phyloP scores from a whole-genome alignment of 2,888 invertebrate genomes.

The Deroplatys truncata region DNA sequence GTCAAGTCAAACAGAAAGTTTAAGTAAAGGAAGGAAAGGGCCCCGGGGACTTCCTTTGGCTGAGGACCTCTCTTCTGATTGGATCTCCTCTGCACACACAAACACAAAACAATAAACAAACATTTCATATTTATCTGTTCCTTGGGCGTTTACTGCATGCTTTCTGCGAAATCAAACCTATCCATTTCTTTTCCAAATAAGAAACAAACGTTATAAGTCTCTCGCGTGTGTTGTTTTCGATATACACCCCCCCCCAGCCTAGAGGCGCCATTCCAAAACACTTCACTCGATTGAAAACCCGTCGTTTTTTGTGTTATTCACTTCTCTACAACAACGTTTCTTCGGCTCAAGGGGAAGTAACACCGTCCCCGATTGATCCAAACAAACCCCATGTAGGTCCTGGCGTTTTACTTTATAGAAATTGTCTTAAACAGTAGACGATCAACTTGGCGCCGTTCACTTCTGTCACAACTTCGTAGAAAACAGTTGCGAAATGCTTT shows the following conservation, averaged over 20 bases:
- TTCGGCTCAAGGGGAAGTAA: neutral
- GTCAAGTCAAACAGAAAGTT: neutral
- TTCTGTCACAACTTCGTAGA: no score
- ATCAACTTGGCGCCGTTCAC: no score
- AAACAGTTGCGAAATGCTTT: no score
- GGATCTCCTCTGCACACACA: neutral
- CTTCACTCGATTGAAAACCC: conserved; percentile 20
- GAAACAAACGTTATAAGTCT: conserved; percentile 8
- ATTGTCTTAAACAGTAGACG: neutral
- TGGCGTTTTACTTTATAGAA: neutral
- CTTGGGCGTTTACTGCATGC: neutral
- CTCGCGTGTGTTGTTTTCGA: conserved; percentile 1
- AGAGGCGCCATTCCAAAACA: neutral
- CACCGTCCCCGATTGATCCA: neutral
- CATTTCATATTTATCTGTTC: neutral
- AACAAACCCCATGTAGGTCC: neutral
- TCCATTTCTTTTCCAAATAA: conserved; percentile 15
- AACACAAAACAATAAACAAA: neutral
- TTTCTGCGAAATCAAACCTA: conserved; percentile 23
- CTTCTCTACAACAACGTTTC: neutral
- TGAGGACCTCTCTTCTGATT: neutral
- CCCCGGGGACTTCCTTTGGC: neutral
- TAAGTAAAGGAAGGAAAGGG: neutral
- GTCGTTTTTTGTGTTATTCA: neutral
- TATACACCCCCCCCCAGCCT: neutral